Percentiles rank a stretch among this genome's conserved stretches.
Evolutionary conservation across 2,797 vertebrate genomes (phyloP).

Genomic region (Menidia menidia): DNA sequence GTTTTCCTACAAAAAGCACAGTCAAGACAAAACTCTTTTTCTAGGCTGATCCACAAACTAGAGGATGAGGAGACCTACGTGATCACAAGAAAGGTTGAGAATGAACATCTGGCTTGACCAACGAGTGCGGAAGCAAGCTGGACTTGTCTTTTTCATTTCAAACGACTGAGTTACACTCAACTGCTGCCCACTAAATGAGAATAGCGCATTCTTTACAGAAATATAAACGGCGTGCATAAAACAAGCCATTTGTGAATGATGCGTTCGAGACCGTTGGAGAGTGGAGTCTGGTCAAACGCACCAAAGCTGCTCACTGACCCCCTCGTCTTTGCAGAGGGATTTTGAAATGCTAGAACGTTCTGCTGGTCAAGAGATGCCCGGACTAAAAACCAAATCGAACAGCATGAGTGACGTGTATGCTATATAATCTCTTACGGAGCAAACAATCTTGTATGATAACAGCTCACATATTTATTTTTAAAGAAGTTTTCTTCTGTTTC

Average conservation of each 20-base stretch:
- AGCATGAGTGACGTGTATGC: conserved; percentile 39
- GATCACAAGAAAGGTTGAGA: conserved; percentile 36
- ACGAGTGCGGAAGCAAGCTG: conserved; percentile 92
- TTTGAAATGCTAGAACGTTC: conserved; percentile 85
- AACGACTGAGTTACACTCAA: conserved; percentile 40
- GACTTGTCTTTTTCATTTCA: conserved; percentile 86
- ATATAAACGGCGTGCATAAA: conserved; percentile 2
- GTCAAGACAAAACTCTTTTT: conserved; percentile 50
- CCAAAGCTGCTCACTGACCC: conserved; percentile 63
- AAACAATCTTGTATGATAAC: conserved; percentile 24
- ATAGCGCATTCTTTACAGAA: conserved; percentile 21
- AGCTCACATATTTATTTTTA: conserved; percentile 44
- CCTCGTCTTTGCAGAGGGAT: conserved; percentile 50
- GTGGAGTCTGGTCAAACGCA: conserved; percentile 37
- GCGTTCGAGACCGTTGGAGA: conserved; percentile 30
- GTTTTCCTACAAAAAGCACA: conserved; percentile 52
- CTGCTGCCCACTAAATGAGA: conserved; percentile 18
- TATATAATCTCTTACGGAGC: conserved; percentile 38
- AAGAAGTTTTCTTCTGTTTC: conserved; percentile 32
- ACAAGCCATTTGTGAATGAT: conserved; percentile 29
- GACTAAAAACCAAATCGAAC: conserved; percentile 65
- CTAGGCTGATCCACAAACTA: conserved; percentile 31
- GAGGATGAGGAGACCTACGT: conserved; percentile 36
- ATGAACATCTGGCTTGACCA: conserved; percentile 83
- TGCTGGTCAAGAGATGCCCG: conserved; percentile 76